Conservation (phyloP, 2,888 invertebrate genomes). For the Apomyelois bistriatella region DNA sequence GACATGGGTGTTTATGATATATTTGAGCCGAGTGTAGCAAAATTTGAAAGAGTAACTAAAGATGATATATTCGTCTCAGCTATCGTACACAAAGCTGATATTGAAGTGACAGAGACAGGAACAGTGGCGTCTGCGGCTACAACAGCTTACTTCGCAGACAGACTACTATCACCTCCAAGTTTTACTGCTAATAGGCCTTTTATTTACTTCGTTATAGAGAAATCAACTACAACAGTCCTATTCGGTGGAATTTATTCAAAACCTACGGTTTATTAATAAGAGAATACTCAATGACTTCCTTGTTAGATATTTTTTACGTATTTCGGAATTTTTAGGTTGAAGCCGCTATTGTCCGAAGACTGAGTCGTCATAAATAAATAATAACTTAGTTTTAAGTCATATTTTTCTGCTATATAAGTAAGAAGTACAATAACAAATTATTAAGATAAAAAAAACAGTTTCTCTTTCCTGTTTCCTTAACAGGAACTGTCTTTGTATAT, state of each 20-base stretch:
- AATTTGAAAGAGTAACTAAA: slow-evolving; percentile 77
- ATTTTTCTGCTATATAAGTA: neutral
- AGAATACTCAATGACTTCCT: slow-evolving; percentile 11
- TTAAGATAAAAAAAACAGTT: neutral
- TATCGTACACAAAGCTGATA: slow-evolving; percentile 85
- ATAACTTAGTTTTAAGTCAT: too few species aligned
- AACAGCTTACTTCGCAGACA: slow-evolving; percentile 68
- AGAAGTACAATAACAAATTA: neutral
- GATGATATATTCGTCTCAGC: slow-evolving; percentile 80
- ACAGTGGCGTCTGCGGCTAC: slow-evolving; percentile 84
- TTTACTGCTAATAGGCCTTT: slow-evolving; percentile 84
- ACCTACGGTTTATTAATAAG: slow-evolving; percentile 54
- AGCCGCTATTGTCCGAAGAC: slow-evolving; percentile 1
- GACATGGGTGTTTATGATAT: slow-evolving; percentile 84
- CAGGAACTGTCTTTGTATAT: too few species aligned
- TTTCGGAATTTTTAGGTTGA: neutral
- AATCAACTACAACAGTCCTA: slow-evolving; percentile 79
- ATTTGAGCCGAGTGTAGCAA: slow-evolving; percentile 78
- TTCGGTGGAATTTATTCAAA: slow-evolving; percentile 82
- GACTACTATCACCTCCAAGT: slow-evolving; percentile 79
- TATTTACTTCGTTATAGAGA: slow-evolving; percentile 84
- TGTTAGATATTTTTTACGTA: slow-evolving; percentile 1
- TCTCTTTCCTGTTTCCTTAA: neutral
- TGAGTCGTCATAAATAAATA: too few species aligned
- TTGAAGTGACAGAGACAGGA: slow-evolving; percentile 87